A percentile compares a stretch with the other conserved stretches of the same genome.
Conservation (phyloP, 2,113 vertebrate species). For the Formicarius rufipectus region DNA sequence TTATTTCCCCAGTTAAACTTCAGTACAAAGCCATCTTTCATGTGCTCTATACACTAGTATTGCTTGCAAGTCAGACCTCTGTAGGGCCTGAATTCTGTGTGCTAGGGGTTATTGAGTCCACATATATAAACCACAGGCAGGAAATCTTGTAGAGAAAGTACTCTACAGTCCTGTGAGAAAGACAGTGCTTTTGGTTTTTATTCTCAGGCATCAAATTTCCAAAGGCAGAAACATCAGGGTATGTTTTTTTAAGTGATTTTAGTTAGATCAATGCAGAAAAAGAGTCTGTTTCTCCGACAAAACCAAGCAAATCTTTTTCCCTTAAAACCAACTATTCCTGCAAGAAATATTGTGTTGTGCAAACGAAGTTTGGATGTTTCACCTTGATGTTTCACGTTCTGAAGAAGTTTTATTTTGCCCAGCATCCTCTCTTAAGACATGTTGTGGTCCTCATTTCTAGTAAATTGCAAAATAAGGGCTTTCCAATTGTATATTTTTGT, state of each 20-base stretch:
- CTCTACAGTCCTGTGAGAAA: background rate
- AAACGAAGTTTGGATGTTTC: background rate
- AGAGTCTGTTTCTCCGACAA: background rate
- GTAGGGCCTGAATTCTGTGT: background rate
- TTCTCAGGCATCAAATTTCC: background rate
- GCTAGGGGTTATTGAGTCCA: background rate
- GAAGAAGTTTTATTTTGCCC: background rate
- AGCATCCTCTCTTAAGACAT: background rate
- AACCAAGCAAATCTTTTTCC: background rate
- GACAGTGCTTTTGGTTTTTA: background rate
- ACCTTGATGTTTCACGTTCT: background rate
- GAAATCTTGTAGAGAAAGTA: background rate
- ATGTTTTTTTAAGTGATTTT: background rate
- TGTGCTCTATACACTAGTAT: background rate
- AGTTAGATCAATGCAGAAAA: background rate
- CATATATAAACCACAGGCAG: background rate
- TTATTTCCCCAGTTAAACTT: background rate
- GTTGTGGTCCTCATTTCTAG: background rate
- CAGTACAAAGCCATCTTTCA: background rate
- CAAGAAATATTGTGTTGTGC: background rate
- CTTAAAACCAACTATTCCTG: background rate
- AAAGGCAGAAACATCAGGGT: background rate
- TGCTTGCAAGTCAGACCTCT: background rate
- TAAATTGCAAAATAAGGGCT: background rate
- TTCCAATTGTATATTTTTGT: background rate